Evolutionary conservation across 2,797 vertebrate genomes (phyloP).

Genomic region (Mormyrus hasselquistii): DNA sequence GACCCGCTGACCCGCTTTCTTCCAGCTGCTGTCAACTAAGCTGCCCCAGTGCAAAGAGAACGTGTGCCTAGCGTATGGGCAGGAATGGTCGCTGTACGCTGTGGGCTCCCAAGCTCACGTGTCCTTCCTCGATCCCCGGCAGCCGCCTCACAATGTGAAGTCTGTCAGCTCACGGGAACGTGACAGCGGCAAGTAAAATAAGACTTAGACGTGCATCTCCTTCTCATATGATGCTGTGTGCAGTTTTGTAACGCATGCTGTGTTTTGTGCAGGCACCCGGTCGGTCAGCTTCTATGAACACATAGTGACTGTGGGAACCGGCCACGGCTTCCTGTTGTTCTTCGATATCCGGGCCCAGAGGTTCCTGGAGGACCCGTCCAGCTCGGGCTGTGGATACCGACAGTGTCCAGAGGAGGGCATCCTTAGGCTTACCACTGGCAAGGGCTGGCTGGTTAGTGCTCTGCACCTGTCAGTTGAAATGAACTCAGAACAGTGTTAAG

Average conservation of each 20-base stretch:
- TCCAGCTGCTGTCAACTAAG: conserved; percentile 88
- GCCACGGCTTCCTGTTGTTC: conserved; percentile 90
- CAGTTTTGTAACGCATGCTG: neutral
- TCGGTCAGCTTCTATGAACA: conserved; percentile 98
- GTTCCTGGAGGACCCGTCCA: conserved; percentile 78
- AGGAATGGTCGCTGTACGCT: conserved; percentile 95
- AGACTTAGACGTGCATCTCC: neutral
- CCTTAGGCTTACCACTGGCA: conserved; percentile 86
- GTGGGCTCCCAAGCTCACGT: conserved; percentile 97
- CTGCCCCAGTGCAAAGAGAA: conserved; percentile 96
- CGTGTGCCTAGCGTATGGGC: conserved; percentile 90
- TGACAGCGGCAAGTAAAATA: conserved; percentile 79
- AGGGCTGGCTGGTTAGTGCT: conserved; percentile 84
- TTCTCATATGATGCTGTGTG: neutral
- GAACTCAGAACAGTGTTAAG: neutral
- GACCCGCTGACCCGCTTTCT: neutral
- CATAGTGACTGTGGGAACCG: conserved; percentile 97
- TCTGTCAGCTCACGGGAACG: conserved; percentile 89
- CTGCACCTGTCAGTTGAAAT: neutral
- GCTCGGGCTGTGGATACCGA: conserved; percentile 58
- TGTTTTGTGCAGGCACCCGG: conserved; percentile 75
- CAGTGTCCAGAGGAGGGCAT: conserved; percentile 77
- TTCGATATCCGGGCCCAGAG: conserved; percentile 93
- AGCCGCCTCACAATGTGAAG: conserved; percentile 83
- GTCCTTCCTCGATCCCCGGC: conserved; percentile 91